Evolutionary conservation across 2,888 invertebrate genomes (phyloP).

Genomic region (Agapostemon virescens): DNA sequence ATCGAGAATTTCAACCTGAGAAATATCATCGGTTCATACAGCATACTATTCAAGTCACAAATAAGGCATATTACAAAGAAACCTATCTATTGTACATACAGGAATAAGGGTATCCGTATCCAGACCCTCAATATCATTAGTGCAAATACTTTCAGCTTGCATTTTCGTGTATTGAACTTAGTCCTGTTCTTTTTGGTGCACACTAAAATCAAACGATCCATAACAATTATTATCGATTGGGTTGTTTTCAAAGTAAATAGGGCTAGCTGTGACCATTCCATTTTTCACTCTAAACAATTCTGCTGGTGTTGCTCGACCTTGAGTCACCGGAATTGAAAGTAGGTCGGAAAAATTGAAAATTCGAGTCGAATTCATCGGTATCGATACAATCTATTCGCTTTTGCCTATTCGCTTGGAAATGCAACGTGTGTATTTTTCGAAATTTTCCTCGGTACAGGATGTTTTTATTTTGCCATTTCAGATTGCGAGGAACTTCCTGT

Average conservation of each 20-base stretch:
- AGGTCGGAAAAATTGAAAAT: constrained; percentile 61
- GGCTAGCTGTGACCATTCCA: constrained; percentile 54
- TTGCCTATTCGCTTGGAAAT: constrained; percentile 36
- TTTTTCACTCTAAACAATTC: constrained; percentile 52
- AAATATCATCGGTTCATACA: constrained; percentile 13
- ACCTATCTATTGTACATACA: constrained; percentile 75
- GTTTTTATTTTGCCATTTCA: constrained; percentile 77
- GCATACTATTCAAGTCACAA: not conserved
- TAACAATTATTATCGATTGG: constrained; percentile 45
- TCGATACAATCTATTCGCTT: constrained; percentile 28
- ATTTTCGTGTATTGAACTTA: constrained; percentile 70
- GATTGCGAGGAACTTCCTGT: constrained; percentile 79
- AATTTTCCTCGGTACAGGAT: constrained; percentile 77
- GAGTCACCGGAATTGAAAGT: constrained; percentile 62
- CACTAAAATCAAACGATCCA: constrained; percentile 68
- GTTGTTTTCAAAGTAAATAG: constrained; percentile 44
- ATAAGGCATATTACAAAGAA: not conserved
- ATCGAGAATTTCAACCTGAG: constrained; percentile 75
- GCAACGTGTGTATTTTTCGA: constrained; percentile 66
- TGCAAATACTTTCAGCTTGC: constrained; percentile 78
- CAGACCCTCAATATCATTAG: constrained; percentile 77
- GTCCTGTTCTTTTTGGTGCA: constrained; percentile 55
- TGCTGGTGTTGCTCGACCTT: constrained; percentile 63
- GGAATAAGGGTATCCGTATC: constrained; percentile 80
- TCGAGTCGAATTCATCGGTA: constrained; percentile 28